Percentiles rank a stretch among this genome's conserved stretches.
These are phyloP conservation scores for Oryzias sinensis DNA, from an alignment of 2,797 vertebrate species.

Conservation along the genomic window DNA sequence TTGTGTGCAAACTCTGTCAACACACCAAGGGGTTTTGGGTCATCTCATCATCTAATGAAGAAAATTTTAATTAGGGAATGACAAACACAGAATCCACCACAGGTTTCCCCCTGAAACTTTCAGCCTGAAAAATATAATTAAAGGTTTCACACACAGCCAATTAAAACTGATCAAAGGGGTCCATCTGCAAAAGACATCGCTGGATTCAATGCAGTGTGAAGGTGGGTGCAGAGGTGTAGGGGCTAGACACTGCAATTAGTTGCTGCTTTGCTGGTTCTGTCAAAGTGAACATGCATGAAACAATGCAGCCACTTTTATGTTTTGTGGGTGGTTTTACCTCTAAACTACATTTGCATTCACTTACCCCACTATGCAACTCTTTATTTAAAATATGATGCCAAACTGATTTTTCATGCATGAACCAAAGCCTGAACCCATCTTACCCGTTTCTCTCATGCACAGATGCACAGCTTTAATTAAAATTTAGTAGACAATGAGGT, in stretches of 20 bases:
- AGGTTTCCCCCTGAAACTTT: slow-evolving; percentile 46
- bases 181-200: slow-evolving; percentile 29
- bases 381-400: neutral
- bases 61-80: slow-evolving; percentile 56
- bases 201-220: slow-evolving; percentile 12
- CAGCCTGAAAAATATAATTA: slow-evolving; percentile 47
- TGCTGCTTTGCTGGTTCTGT: slow-evolving; percentile 14
- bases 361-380: slow-evolving; percentile 6
- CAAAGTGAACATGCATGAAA: slow-evolving; percentile 12
- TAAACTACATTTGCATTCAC: slow-evolving; percentile 11
- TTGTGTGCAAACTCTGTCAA: slow-evolving; percentile 12
- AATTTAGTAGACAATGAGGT: slow-evolving; percentile 28
- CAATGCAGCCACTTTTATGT: slow-evolving; percentile 12
- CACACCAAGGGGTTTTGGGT: slow-evolving; percentile 15
- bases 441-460: neutral
- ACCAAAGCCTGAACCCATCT: slow-evolving; percentile 6
- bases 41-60: slow-evolving; percentile 28
- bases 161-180: slow-evolving; percentile 56
- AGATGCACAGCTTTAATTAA: slow-evolving; percentile 29
- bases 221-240: slow-evolving; percentile 12
- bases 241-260: slow-evolving; percentile 39
- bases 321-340: slow-evolving; percentile 8
- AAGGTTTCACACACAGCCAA: slow-evolving; percentile 47
- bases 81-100: slow-evolving; percentile 36
- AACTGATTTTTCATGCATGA: slow-evolving; percentile 1